Base-by-base conservation (phyloP, 1,140 invertebrate genomes). In the Achroia grisella region DNA sequence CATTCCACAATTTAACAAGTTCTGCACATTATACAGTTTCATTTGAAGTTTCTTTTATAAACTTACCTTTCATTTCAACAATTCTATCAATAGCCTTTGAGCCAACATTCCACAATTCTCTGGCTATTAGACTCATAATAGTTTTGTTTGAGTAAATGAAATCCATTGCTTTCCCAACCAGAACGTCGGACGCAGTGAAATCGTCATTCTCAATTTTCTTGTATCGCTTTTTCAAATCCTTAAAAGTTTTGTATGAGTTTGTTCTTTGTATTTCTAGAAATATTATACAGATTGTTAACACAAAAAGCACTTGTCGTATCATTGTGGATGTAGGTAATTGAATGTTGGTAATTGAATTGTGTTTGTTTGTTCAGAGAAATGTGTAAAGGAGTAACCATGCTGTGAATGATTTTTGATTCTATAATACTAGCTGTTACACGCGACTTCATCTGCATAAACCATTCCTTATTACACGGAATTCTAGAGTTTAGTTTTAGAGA, bases 91-190 rank as follows among this genome's bases (percentile, higher is more conserved):
- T 69, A 29, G 66, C 69, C 12, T 35, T 67, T 2, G 77, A 69
- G 0, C 77, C 77, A 10, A 75, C 49, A 15, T 78, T 68, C 77
- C 77, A 81, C n/a, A 81, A 44, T 37, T 76, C 72, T 39, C 68
- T 52, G 0, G 77, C 77, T 10, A 81, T 56, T 4, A 81, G 44
- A 44, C 68, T 73, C 72, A 81, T 76, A 1, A 81, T 45, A 4
- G 74, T 81, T 48, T 59, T 72, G 42, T 81, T 81, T 1, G 74
- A 76, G 35, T 78, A 71, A 1, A 78, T 66, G 5, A 76, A 78
- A 49, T 81, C 74, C 67, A 81, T 73, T 1, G 66, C 72, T 44
- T 71, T 75, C 2, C 77, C 77, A 0, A 81, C 71, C 11, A 71
- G 39, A 1, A 44, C 43, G 33, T 80, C 76, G 2, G 68, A 59